phyloP scores from a whole-genome alignment of 2,888 invertebrate species.

The Rotaria socialis region DNA sequence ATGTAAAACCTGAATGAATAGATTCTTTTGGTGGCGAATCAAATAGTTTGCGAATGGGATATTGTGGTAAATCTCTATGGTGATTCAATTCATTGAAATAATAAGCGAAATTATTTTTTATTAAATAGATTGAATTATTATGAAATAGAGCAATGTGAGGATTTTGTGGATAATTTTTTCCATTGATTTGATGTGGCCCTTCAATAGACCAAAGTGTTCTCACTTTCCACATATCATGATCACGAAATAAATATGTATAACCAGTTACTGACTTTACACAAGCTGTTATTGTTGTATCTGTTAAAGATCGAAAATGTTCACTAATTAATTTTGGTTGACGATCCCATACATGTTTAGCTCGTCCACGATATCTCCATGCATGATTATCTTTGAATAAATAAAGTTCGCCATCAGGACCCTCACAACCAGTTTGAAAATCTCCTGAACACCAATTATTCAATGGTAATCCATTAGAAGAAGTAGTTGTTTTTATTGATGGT shows the following conservation, averaged over 20 bases:
- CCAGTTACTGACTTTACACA: neutral
- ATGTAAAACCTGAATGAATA: neutral
- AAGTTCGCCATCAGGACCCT: neutral
- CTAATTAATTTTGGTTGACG: neutral
- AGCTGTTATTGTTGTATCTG: neutral
- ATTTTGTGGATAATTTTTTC: neutral
- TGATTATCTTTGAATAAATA: slow-evolving; percentile 18
- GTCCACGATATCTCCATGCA: neutral
- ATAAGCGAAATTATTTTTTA: neutral
- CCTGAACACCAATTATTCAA: neutral
- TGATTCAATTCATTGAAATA: neutral
- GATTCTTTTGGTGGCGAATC: neutral
- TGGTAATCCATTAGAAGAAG: neutral
- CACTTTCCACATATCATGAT: slow-evolving; percentile 9
- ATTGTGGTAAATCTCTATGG: neutral
- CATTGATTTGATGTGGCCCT: neutral
- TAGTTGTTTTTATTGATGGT: neutral
- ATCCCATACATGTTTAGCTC: neutral
- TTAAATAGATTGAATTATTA: neutral
- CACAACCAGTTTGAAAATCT: neutral
- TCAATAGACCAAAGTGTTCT: neutral
- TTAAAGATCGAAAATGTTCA: neutral
- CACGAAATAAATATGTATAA: neutral
- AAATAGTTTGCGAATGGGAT: neutral
- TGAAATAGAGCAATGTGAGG: neutral